Evolutionary conservation across 2,113 vertebrate genomes (phyloP).

Genomic region (Garra rufa): DNA sequence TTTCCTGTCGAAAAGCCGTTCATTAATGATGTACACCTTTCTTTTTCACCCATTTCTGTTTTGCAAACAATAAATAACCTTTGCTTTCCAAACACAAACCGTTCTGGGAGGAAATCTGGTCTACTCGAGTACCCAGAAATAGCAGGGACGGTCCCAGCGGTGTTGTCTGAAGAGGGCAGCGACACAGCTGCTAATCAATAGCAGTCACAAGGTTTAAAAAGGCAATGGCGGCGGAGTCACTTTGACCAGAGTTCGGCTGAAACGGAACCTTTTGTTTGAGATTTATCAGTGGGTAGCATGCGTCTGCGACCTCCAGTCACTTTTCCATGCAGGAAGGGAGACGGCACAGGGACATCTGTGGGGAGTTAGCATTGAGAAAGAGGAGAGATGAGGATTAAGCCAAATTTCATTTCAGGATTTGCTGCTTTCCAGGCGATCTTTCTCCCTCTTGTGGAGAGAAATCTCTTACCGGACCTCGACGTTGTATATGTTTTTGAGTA

Average conservation of each 20-base stretch:
- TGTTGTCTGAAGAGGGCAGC: constrained; percentile 31
- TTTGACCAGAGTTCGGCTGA: background rate
- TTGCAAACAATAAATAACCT: constrained; percentile 26
- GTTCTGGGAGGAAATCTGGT: constrained; percentile 11
- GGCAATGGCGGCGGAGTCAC: background rate
- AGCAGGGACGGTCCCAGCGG: background rate
- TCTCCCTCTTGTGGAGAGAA: constrained; percentile 31
- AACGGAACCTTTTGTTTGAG: constrained; percentile 17
- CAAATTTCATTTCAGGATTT: constrained; percentile 19
- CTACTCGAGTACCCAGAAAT: constrained; percentile 18
- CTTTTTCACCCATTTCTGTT: background rate
- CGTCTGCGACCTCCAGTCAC: constrained; percentile 12
- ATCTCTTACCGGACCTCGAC: background rate
- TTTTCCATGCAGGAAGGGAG: constrained; percentile 24
- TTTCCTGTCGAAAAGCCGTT: background rate
- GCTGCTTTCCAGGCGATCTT: constrained; percentile 26
- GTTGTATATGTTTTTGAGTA: background rate
- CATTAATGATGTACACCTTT: constrained; percentile 26
- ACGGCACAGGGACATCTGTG: constrained; percentile 36
- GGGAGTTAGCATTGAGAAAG: constrained; percentile 19
- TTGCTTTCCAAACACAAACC: constrained; percentile 14
- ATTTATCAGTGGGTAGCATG: constrained; percentile 29
- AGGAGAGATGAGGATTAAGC: constrained; percentile 11
- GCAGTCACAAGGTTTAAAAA: constrained; percentile 28
- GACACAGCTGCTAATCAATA: constrained; percentile 39